phyloP scores from a whole-genome alignment of 2,797 vertebrate genomes.

The Glyptemys insculpta region DNA sequence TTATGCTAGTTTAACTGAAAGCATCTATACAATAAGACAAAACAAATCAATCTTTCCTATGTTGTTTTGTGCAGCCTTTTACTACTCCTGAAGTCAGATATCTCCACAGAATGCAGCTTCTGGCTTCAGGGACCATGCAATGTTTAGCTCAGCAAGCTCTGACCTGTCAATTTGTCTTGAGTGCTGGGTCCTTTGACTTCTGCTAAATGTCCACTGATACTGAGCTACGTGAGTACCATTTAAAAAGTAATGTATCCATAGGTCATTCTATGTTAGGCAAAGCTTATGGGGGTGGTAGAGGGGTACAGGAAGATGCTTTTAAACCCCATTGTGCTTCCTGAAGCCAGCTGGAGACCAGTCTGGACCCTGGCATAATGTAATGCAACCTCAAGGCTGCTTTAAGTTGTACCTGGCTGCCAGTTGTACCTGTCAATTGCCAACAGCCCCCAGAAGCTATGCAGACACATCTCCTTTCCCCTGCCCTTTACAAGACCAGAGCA shows the following conservation, averaged over 20 bases:
- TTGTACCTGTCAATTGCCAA: neutral
- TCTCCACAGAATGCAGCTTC: fast-evolving
- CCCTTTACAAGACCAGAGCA: neutral
- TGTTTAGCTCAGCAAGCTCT: neutral
- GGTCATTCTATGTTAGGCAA: fast-evolving
- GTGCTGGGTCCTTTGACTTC: neutral
- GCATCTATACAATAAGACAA: neutral
- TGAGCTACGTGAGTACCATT: neutral
- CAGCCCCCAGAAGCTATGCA: neutral
- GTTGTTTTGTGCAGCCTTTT: fast-evolving
- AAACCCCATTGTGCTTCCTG: fast-evolving
- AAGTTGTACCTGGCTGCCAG: neutral
- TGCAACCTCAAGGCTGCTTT: neutral
- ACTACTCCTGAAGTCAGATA: neutral
- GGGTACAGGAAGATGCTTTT: fast-evolving
- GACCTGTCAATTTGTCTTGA: neutral
- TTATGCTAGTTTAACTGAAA: neutral
- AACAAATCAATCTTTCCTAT: neutral
- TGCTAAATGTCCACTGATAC: fast-evolving
- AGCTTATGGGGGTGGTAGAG: neutral
- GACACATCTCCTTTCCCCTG: fast-evolving
- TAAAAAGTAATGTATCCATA: fast-evolving
- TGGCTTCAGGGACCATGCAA: neutral
- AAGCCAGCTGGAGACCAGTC: neutral
- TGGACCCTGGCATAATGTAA: neutral